Evolutionary conservation across 2,797 vertebrate species (phyloP), one percentile per base, ranked within the genome.

Genomic region (Tapirus indicus): DNA sequence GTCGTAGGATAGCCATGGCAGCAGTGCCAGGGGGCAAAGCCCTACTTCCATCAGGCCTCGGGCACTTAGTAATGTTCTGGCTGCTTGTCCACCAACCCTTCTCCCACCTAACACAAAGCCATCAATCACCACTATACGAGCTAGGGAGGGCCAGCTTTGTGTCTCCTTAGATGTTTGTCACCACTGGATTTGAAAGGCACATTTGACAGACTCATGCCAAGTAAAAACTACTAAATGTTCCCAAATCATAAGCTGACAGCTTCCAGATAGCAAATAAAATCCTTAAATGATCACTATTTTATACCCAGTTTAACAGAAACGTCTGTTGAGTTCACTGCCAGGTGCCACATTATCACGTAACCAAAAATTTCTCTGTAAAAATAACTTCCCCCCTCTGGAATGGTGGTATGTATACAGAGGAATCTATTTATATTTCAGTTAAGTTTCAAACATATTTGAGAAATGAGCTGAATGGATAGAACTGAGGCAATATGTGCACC

Each of bases 381-480:
- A 97, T 94, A 84, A 74, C 92, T 78, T 86, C 72, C 56, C 56
- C 18, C 18, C 38, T 5, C 16, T 74, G 94, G 93, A 79, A 96
- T 14, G 29, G 88, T 29, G 44, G 84, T 18, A 14, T 8, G 25
- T 9, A 64, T 35, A 66, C 17, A 49, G 66, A 96, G 41, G 60
- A 69, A 79, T 95, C 95, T 97, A 94, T 91, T 95, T 93, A 88
- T 86, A 64, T 5, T 56, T 68, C 84, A n/a, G 89, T 68, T 96
- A 44, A 27, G 64, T 69, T 91, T 95, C 80, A 91, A 58, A 49
- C 10, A 27, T 58, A 77, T 94, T 64, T 60, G 38, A 95, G 85
- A 94, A 96, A 96, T 64, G 44, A 95, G 91, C 91, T 92, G 88
- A 97, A 94, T 86, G 74, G 56, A 60, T 16, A 75, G 77, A 94